These are phyloP conservation scores for Tetheella fluctuosa DNA, from an alignment of 2,888 invertebrate genomes.

Conservation along the genomic window DNA sequence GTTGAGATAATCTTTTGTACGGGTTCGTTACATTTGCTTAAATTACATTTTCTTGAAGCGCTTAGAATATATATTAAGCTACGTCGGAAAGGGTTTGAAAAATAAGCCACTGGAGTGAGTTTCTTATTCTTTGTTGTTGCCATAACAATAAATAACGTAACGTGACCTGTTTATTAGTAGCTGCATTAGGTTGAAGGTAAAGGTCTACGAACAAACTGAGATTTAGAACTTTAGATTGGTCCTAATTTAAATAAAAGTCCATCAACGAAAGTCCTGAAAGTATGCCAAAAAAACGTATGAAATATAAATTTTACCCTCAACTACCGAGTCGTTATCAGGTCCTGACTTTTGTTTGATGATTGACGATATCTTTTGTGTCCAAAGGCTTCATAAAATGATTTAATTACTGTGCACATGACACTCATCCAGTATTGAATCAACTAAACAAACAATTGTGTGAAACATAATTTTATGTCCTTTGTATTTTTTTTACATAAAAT, in stretches of 20 bases:
- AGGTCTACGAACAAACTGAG: slow-evolving; percentile 57
- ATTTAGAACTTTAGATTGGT: slow-evolving; percentile 42
- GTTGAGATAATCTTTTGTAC: neutral
- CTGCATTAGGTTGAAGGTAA: slow-evolving; percentile 65
- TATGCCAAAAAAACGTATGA: slow-evolving; percentile 48
- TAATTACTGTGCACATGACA: slow-evolving; percentile 59
- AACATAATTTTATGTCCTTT: slow-evolving; percentile 28
- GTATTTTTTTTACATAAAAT: too few relatives aligned
- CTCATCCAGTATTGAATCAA: too few relatives aligned
- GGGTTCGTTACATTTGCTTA: slow-evolving; percentile 1
- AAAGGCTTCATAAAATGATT: slow-evolving; percentile 71
- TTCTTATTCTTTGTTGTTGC: slow-evolving; percentile 70
- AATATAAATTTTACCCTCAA: slow-evolving; percentile 58
- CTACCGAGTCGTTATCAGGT: slow-evolving; percentile 57
- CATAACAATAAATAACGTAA: slow-evolving; percentile 79
- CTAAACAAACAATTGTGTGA: too few relatives aligned
- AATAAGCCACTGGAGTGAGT: slow-evolving; percentile 58
- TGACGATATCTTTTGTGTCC: slow-evolving; percentile 74
- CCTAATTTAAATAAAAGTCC: slow-evolving; percentile 50
- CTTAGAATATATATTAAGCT: slow-evolving; percentile 22
- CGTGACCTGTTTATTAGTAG: slow-evolving; percentile 80
- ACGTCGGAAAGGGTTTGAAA: slow-evolving; percentile 52
- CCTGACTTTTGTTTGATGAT: slow-evolving; percentile 66
- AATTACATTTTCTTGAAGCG: neutral
- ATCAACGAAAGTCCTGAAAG: slow-evolving; percentile 54